Conservation (phyloP, 2,113 vertebrate species). For the Leuciscus idus region DNA sequence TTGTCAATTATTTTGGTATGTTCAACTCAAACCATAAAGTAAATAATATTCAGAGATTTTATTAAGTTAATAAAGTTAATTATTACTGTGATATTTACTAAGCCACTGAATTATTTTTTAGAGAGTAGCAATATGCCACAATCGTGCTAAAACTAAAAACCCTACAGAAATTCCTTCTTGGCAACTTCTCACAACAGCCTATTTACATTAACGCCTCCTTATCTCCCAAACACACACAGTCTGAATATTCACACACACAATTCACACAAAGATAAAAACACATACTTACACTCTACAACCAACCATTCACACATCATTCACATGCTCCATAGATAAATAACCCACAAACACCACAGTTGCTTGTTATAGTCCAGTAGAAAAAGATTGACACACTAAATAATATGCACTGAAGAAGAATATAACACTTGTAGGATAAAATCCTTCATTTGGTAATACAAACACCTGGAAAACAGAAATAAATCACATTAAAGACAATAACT, state of each 20-base stretch:
- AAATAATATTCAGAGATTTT: too few relatives aligned
- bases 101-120: too few relatives aligned
- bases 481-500: not conserved
- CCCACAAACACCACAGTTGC: not conserved
- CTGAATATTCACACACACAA: not conserved
- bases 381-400: not conserved
- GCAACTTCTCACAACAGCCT: not conserved
- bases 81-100: too few relatives aligned
- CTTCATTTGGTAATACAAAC: not conserved
- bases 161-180: not conserved
- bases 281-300: not conserved
- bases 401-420: not conserved
- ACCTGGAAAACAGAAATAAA: not conserved
- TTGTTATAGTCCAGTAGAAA: not conserved
- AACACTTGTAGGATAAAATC: not conserved
- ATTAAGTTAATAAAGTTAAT: too few relatives aligned
- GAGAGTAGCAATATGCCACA: too few relatives aligned
- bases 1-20: too few relatives aligned
- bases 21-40: too few relatives aligned
- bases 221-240: constrained; percentile 18
- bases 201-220: not conserved
- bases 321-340: not conserved
- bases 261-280: not conserved
- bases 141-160: not conserved
- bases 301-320: not conserved